These are phyloP conservation scores for Himalopsyche phryganea DNA, from an alignment of 1,140 invertebrate species.

Conservation along the genomic window DNA sequence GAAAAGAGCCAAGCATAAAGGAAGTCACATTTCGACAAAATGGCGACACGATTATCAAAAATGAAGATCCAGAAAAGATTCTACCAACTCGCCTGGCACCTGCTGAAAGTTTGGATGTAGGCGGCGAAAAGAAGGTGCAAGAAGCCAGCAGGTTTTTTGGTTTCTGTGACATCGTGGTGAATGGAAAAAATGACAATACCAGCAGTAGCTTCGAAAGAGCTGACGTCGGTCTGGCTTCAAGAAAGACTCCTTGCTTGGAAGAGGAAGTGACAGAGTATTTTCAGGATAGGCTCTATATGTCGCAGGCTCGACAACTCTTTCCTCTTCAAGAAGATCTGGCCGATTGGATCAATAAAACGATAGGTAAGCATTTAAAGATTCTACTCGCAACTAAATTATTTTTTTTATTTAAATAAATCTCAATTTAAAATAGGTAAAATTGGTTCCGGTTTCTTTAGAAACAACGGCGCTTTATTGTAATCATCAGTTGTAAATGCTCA, in stretches of 20 bases:
- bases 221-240: constrained; percentile 52
- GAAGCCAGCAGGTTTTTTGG: constrained; percentile 37
- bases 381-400: too few relatives aligned
- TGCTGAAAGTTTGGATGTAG: constrained; percentile 11
- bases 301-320: constrained; percentile 73
- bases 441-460: too few relatives aligned
- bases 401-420: too few relatives aligned
- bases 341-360: constrained; percentile 82
- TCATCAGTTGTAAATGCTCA: too few relatives aligned
- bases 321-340: constrained; percentile 81
- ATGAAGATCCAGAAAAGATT: background rate
- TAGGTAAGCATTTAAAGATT: constrained; percentile 58
- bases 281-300: constrained; percentile 69
- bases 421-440: too few relatives aligned
- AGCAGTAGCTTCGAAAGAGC: constrained; percentile 54
- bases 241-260: constrained; percentile 56
- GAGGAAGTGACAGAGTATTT: constrained; percentile 71
- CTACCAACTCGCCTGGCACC: background rate
- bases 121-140: constrained; percentile 12
- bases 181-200: constrained; percentile 39
- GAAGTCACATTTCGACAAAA: constrained; percentile 5
- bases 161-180: constrained; percentile 45
- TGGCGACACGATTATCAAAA: background rate
- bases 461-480: too few relatives aligned
- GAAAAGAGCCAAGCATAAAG: constrained; percentile 12